phyloP scores from a whole-genome alignment of 92 coral and sea anemone species.

The Bergia sp. region DNA sequence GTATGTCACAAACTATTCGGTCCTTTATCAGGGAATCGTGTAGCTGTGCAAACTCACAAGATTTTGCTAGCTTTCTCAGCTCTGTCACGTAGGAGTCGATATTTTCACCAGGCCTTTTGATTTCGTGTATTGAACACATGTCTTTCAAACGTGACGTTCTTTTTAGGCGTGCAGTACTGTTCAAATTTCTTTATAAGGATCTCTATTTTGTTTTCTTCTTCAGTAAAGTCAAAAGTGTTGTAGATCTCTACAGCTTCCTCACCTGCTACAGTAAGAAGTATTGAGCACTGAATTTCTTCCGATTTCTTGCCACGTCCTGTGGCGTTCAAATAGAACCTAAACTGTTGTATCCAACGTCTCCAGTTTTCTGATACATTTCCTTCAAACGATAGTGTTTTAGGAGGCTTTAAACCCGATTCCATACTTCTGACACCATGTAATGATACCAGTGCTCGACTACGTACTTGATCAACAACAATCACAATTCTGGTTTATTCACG shows the following conservation, averaged over 20 bases:
- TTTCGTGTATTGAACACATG: constrained; percentile 53
- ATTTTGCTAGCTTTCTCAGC: constrained; percentile 32
- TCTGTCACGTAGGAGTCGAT: constrained; percentile 54
- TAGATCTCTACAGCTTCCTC: constrained; percentile 49
- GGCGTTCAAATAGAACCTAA: constrained; percentile 14
- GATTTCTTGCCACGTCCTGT: constrained; percentile 32
- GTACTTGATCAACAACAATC: no score
- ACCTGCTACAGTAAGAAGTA: constrained; percentile 39
- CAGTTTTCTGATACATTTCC: constrained; percentile 29
- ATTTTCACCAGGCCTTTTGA: constrained; percentile 40
- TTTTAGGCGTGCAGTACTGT: constrained; percentile 49
- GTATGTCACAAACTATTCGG: not conserved
- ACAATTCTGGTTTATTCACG: not conserved
- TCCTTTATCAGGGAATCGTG: constrained; percentile 7
- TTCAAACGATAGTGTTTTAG: constrained; percentile 23
- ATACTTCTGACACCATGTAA: not conserved
- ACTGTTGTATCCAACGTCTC: constrained; percentile 35
- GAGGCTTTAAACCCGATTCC: constrained; percentile 10
- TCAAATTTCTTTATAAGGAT: constrained; percentile 44
- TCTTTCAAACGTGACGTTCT: constrained; percentile 52
- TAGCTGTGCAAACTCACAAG: constrained; percentile 32
- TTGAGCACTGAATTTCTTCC: constrained; percentile 46
- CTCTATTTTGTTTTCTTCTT: constrained; percentile 39
- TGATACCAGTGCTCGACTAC: no score
- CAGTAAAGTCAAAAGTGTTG: constrained; percentile 41